A percentile compares a stretch with the other conserved stretches of the same genome.
Conservation (phyloP, 1,140 invertebrate species). For the Portunus trituberculatus region DNA sequence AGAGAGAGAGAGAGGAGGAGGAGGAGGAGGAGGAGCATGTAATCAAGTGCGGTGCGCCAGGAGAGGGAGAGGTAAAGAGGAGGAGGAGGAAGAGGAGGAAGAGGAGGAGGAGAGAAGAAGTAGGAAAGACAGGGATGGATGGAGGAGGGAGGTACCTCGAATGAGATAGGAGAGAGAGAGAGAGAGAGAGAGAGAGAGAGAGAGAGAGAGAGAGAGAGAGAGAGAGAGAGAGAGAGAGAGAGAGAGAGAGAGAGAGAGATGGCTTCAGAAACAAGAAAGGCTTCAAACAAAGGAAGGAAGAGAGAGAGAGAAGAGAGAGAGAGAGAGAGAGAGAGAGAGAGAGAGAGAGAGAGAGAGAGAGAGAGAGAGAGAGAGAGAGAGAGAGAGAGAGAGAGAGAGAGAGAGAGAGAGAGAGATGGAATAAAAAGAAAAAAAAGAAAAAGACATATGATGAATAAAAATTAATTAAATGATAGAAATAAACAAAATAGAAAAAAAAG, state of each 20-base stretch:
- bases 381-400: not conserved
- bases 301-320: slow-evolving; percentile 27
- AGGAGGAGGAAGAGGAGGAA: too few relatives aligned
- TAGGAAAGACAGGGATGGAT: not conserved
- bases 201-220: not conserved
- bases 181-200: slow-evolving; percentile 30
- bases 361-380: slow-evolving; percentile 8
- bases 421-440: not conserved
- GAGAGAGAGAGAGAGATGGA: slow-evolving; percentile 31
- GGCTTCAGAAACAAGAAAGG: not conserved
- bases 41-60: not conserved
- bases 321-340: not conserved
- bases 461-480: not conserved
- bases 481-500: not conserved
- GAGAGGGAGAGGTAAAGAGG: too few relatives aligned
- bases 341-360: not conserved
- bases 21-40: not conserved
- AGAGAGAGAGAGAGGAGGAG: not conserved
- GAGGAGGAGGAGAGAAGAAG: slow-evolving; percentile 8
- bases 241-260: not conserved
- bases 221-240: slow-evolving; percentile 32
- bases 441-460: not conserved
- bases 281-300: not conserved
- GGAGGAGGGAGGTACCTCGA: not conserved
- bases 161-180: not conserved